A percentile compares a stretch with the other conserved stretches of the same genome.
Evolutionary conservation across 2,113 vertebrate species (phyloP).

Genomic region (Tetrao urogallus): DNA sequence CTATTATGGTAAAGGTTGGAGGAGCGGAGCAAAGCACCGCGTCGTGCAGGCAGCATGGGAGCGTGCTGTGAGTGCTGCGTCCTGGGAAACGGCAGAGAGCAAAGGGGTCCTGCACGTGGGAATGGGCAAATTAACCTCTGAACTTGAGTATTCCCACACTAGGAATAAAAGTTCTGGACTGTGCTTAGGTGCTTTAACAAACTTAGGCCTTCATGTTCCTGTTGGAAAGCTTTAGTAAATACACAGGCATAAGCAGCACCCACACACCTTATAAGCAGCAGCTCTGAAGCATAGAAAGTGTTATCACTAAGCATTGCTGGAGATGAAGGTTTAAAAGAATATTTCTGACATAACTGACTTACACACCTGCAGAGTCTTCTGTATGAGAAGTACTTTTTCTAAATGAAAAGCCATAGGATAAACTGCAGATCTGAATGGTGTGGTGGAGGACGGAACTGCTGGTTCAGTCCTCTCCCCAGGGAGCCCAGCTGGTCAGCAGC

Average conservation of each 20-base stretch:
- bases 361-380: neutral
- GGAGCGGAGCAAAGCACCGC: neutral
- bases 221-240: neutral
- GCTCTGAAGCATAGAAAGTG: neutral
- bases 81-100: neutral
- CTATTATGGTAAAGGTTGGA: neutral
- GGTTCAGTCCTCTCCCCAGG: neutral
- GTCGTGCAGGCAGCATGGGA: rapidly evolving
- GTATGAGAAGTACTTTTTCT: neutral
- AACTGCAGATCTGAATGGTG: rapidly evolving
- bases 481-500: neutral
- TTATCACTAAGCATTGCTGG: neutral
- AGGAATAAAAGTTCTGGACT: neutral
- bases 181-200: neutral
- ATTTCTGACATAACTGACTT: neutral
- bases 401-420: neutral
- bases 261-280: neutral
- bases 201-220: neutral
- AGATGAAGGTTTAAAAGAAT: neutral
- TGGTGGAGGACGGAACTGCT: neutral
- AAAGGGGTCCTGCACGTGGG: neutral
- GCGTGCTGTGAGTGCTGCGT: neutral
- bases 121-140: too few species aligned
- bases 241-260: neutral
- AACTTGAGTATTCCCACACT: neutral